Conservation (phyloP, 2,888 invertebrate species). For the Craniophora ligustri region DNA sequence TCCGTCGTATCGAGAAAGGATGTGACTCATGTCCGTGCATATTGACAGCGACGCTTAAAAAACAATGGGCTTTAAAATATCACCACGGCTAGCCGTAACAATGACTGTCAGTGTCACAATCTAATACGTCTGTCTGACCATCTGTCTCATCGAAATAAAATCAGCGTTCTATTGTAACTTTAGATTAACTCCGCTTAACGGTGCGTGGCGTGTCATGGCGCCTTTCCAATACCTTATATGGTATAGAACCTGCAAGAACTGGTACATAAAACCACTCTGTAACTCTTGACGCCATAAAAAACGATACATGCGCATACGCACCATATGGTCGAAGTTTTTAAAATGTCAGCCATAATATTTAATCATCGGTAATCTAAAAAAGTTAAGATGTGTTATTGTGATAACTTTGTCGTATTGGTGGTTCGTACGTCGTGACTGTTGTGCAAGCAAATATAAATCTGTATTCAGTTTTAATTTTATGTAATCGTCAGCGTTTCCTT, state of each 20-base stretch:
- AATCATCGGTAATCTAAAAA: constrained; percentile 40
- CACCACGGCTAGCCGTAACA: constrained; percentile 32
- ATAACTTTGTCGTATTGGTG: constrained; percentile 15
- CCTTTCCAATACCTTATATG: constrained; percentile 78
- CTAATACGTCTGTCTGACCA: constrained; percentile 55
- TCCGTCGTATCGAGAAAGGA: constrained; percentile 50
- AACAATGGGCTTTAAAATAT: constrained; percentile 42
- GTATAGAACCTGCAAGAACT: constrained; percentile 67
- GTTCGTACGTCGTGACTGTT: too few relatives aligned
- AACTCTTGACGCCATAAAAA: constrained; percentile 72
- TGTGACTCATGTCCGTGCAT: constrained; percentile 43
- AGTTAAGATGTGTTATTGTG: constrained; percentile 20
- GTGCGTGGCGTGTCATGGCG: constrained; percentile 69
- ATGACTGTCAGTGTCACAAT: constrained; percentile 25
- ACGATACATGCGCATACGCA: constrained; percentile 65
- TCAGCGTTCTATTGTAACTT: constrained; percentile 70
- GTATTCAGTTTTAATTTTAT: constrained; percentile 25
- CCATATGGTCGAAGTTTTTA: constrained; percentile 75
- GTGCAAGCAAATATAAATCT: too few relatives aligned
- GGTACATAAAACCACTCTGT: constrained; percentile 61
- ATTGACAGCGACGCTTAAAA: constrained; percentile 29
- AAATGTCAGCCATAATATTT: constrained; percentile 56
- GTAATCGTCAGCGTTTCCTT: constrained; percentile 25
- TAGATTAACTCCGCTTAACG: constrained; percentile 68
- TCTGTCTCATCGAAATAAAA: constrained; percentile 69